Base-by-base conservation (phyloP, 2,888 invertebrate species). In the Calameuta pallipes region DNA sequence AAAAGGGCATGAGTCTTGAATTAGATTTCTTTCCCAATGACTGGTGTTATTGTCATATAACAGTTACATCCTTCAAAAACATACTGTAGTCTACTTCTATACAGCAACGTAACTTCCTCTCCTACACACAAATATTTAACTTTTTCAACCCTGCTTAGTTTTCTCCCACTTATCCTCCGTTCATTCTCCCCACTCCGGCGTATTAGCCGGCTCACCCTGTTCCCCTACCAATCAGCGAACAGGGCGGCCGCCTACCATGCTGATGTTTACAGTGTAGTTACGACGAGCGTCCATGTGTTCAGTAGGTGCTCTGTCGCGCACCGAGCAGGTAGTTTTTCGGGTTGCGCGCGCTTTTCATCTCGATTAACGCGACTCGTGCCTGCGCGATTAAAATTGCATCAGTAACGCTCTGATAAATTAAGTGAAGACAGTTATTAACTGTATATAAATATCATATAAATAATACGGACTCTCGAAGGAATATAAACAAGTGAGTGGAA, bases 221-320 rank as follows among this genome's bases (percentile, higher is more conserved):
- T 56, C 56, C 56, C 56, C 56, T 56, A 23, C 56, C 56, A 56
- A 56, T 56, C 56, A 56, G 56, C 56, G 23, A 23, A 56, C 56
- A 23, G 56, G 56, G 56, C 56, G 56, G 23, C 23, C 56, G 56
- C 56, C 56, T 56, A 23, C 56, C 56, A 56, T 56, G 56, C 56
- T 9, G 56, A 56, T 90, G 90, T 90, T 90, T 90, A 90, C 89
- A 89, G 87, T 84, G 85, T 86, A 85, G 86, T 82, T 87, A 87
- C 82, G 87, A 82, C 83, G 83, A 87, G 85, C 85, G 83, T 83
- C 88, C 89, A 88, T 89, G 88, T 89, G 89, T 89, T 90, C 89
- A 89, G 90, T 90, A 88, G 88, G 87, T 87, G 86, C 83, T 86
- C 83, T 81, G 84, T 84, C 82, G 86, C 80, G 87, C 85, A 80